Evolutionary conservation across 2,797 vertebrate species (phyloP).

Genomic region (Micrastur ruficollis): DNA sequence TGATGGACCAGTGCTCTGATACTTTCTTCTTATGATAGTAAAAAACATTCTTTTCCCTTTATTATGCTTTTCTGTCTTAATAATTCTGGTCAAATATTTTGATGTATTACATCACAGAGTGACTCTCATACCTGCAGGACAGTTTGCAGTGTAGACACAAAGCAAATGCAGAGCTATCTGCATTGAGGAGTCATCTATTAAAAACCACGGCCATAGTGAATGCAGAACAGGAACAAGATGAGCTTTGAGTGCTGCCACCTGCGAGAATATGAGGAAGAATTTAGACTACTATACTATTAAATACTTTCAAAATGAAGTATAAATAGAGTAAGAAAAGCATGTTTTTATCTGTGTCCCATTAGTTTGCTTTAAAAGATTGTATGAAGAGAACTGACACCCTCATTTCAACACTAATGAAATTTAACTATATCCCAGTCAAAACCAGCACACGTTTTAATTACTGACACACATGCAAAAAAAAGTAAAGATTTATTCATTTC

Average conservation of each 20-base stretch:
- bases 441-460: not conserved
- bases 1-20: not conserved
- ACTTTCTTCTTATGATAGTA: not conserved
- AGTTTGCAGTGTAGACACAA: constrained; percentile 91
- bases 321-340: not conserved
- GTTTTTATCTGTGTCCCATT: not conserved
- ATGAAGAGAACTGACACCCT: not conserved
- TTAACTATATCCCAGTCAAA: not conserved
- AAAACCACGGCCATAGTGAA: constrained; percentile 91
- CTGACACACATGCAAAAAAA: not conserved
- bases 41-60: not conserved
- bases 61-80: not conserved
- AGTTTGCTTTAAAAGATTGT: not conserved
- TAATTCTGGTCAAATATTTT: not conserved
- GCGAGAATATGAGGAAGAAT: not conserved
- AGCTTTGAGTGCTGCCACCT: constrained; percentile 84
- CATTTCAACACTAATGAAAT: not conserved
- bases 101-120: not conserved
- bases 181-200: constrained; percentile 86
- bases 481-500: not conserved
- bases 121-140: constrained; percentile 78
- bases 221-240: constrained; percentile 80
- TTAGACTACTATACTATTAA: not conserved
- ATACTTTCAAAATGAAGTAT: not conserved
- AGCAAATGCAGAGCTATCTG: constrained; percentile 87